These are phyloP conservation scores for Galago senegalensis DNA, from an alignment of 2,797 vertebrate genomes.

Conservation along the genomic window DNA sequence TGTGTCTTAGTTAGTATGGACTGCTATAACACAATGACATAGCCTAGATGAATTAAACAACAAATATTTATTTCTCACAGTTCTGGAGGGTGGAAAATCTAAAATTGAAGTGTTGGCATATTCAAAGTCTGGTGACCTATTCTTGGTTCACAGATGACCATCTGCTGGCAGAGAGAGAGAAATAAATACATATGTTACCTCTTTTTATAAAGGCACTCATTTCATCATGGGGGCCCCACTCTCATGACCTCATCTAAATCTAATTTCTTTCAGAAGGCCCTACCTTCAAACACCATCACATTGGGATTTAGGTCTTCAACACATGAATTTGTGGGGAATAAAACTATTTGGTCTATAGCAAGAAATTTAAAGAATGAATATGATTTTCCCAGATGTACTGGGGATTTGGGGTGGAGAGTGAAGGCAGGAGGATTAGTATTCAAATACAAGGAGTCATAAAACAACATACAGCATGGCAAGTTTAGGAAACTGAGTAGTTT, in stretches of 20 bases:
- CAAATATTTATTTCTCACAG: not conserved
- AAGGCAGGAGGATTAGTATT: not conserved
- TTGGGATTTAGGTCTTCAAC: not conserved
- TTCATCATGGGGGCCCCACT: not conserved
- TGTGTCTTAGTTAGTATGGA: not conserved
- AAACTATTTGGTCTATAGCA: not conserved
- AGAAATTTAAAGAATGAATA: not conserved
- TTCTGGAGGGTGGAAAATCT: not conserved
- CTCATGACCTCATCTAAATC: not conserved
- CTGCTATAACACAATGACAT: not conserved
- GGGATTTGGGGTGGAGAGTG: not conserved
- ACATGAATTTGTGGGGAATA: not conserved
- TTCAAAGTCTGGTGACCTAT: not conserved
- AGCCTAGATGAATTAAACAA: not conserved
- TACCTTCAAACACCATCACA: not conserved
- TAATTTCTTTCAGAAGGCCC: not conserved
- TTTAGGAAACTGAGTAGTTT: not conserved
- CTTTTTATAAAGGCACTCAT: not conserved
- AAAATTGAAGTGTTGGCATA: not conserved
- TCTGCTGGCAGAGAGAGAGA: not conserved
- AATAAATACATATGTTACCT: not conserved
- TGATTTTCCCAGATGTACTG: not conserved
- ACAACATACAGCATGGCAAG: not conserved
- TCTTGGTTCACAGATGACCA: not conserved
- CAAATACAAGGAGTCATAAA: not conserved